phyloP scores from a whole-genome alignment of 2,888 invertebrate species.

The Sminthurinus aureus region DNA sequence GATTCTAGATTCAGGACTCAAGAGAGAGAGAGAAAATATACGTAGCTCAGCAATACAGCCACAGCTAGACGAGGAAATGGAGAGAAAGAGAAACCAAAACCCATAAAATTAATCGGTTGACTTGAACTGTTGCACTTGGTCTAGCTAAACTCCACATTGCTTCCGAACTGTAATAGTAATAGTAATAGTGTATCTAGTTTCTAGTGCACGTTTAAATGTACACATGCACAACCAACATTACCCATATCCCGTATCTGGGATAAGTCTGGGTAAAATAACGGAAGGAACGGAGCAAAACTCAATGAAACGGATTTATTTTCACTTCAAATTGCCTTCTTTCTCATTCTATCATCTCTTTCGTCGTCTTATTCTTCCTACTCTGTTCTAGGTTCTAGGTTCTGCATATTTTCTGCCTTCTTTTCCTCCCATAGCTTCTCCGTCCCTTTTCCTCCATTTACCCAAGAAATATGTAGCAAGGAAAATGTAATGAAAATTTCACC shows the following conservation, averaged over 20 bases:
- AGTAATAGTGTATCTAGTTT: no score
- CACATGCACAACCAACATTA: neutral
- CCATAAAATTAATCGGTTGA: slow-evolving; percentile 47
- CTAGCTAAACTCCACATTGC: slow-evolving; percentile 13
- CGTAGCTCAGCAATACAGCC: slow-evolving; percentile 28
- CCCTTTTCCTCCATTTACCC: no score
- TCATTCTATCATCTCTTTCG: slow-evolving; percentile 2
- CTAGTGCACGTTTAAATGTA: neutral
- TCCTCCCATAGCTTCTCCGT: no score
- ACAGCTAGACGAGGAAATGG: neutral
- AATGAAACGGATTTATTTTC: slow-evolving; percentile 34
- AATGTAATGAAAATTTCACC: no score
- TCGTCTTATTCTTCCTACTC: no score
- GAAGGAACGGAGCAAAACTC: slow-evolving; percentile 23
- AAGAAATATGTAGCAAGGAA: no score
- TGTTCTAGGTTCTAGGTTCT: no score
- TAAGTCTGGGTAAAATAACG: neutral
- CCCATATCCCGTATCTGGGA: no score
- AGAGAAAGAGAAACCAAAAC: slow-evolving; percentile 39
- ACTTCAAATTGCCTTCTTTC: slow-evolving; percentile 20
- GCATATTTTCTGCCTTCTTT: no score
- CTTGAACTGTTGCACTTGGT: slow-evolving; percentile 40
- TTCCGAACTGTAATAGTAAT: neutral
- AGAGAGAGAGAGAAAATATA: neutral
- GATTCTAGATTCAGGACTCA: slow-evolving; percentile 3